phyloP scores from a whole-genome alignment of 2,113 vertebrate genomes.

The Perccottus glenii region DNA sequence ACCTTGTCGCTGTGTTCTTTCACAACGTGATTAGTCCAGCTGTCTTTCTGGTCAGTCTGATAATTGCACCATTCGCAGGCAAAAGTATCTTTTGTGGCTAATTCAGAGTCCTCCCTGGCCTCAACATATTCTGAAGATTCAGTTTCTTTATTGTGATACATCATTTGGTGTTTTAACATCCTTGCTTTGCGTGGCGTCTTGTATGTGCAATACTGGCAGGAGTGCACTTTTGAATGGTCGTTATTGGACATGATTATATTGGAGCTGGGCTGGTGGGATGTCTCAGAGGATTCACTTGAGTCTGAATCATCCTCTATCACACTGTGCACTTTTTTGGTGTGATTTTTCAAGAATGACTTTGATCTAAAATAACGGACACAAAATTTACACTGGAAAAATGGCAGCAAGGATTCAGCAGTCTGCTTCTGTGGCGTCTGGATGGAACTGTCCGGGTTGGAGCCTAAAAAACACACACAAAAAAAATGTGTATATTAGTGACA shows the following conservation, averaged over 20 bases:
- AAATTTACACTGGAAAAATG: slow-evolving; percentile 98
- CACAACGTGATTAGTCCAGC: slow-evolving; percentile 95
- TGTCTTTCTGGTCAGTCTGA: slow-evolving; percentile 90
- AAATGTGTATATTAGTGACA: neutral
- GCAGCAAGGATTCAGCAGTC: slow-evolving; percentile 83
- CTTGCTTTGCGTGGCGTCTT: slow-evolving; percentile 92
- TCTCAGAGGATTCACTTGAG: slow-evolving; percentile 77
- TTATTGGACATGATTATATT: slow-evolving; percentile 84
- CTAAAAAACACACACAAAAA: slow-evolving; percentile 75
- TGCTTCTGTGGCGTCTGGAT: slow-evolving; percentile 85
- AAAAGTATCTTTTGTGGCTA: slow-evolving; percentile 85
- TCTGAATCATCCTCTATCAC: slow-evolving; percentile 73
- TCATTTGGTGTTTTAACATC: slow-evolving; percentile 94
- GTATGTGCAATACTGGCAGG: slow-evolving; percentile 95
- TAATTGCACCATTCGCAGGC: slow-evolving; percentile 97
- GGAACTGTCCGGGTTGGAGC: slow-evolving; percentile 85
- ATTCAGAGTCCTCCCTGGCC: slow-evolving; percentile 75
- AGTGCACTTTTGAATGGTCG: slow-evolving; percentile 90
- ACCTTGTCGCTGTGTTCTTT: slow-evolving; percentile 96
- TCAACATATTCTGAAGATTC: slow-evolving; percentile 73
- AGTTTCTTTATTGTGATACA: slow-evolving; percentile 85
- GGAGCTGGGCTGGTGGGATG: slow-evolving; percentile 81
- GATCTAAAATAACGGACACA: slow-evolving; percentile 98
- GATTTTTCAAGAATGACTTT: slow-evolving; percentile 94
- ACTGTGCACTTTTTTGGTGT: slow-evolving; percentile 93